phyloP scores from a whole-genome alignment of 2,888 invertebrate species.

The Taenaris catops region DNA sequence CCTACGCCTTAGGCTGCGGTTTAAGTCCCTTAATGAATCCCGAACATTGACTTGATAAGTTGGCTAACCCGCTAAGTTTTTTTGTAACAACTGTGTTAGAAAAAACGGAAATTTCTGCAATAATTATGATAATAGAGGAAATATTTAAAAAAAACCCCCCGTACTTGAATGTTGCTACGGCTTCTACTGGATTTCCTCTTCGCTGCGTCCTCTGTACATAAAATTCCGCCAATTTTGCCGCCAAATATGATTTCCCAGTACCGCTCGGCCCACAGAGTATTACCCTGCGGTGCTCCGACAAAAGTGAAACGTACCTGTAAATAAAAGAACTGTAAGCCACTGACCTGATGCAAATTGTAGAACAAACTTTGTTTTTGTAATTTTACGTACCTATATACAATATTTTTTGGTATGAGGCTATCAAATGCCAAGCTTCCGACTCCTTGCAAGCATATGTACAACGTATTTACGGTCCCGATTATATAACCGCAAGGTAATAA shows the following conservation, averaged over 20 bases:
- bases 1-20: too few species aligned
- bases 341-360: not conserved
- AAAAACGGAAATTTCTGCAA: not conserved
- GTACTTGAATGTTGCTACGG: conserved; percentile 96
- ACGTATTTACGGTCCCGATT: conserved; percentile 91
- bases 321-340: conserved; percentile 10
- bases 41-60: too few species aligned
- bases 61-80: too few species aligned
- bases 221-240: conserved; percentile 96
- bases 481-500: conserved; percentile 96
- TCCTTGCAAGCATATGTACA: conserved; percentile 94
- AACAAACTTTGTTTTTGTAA: conserved; percentile 1
- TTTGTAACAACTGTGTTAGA: too few species aligned
- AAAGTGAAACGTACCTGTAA: conserved; percentile 86
- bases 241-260: conserved; percentile 97
- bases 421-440: conserved; percentile 95
- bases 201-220: conserved; percentile 90
- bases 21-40: too few species aligned
- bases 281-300: conserved; percentile 95
- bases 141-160: conserved; percentile 34
- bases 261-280: conserved; percentile 98
- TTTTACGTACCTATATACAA: conserved; percentile 88
- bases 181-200: conserved; percentile 91
- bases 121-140: conserved; percentile 6
- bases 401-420: conserved; percentile 96